phyloP scores from a whole-genome alignment of 1,140 invertebrate genomes.

The Rhyzopertha dominica region DNA sequence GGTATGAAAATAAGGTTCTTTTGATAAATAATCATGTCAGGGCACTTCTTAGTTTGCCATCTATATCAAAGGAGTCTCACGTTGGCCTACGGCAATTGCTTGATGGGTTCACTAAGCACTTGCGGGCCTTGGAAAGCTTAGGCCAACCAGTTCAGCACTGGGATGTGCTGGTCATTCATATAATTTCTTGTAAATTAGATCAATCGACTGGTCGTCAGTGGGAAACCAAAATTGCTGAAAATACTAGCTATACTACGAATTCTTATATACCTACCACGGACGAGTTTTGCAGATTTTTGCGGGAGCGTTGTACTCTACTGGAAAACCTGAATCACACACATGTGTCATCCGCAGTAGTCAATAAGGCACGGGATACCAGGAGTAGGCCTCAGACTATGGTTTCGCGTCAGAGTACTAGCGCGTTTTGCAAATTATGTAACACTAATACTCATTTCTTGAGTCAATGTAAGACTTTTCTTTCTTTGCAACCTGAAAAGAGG shows the following conservation, averaged over 20 bases:
- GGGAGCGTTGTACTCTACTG: no score
- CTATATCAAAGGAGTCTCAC: slow-evolving; percentile 24
- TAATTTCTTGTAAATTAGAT: slow-evolving; percentile 23
- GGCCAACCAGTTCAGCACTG: slow-evolving; percentile 19
- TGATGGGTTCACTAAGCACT: slow-evolving; percentile 21
- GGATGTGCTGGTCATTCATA: slow-evolving; percentile 21
- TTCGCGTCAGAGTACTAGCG: no score
- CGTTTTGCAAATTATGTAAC: slow-evolving; percentile 4
- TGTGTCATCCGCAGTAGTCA: no score
- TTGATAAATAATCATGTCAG: slow-evolving; percentile 31
- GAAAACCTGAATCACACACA: no score
- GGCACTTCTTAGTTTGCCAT: slow-evolving; percentile 22
- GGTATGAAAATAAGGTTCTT: slow-evolving; percentile 33
- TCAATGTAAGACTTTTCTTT: slow-evolving; percentile 6
- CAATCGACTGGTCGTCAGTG: slow-evolving; percentile 19
- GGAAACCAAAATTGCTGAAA: no score
- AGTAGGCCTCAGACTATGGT: no score
- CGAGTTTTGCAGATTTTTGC: no score
- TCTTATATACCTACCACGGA: no score
- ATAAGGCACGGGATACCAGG: no score
- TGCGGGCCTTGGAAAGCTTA: slow-evolving; percentile 21
- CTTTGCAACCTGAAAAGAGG: slow-evolving; percentile 1
- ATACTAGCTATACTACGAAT: no score
- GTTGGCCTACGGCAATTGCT: slow-evolving; percentile 16
- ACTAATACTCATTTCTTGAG: no score